Base-by-base conservation (phyloP, 2,888 invertebrate species). In the Nematopogon swammerdamellus region DNA sequence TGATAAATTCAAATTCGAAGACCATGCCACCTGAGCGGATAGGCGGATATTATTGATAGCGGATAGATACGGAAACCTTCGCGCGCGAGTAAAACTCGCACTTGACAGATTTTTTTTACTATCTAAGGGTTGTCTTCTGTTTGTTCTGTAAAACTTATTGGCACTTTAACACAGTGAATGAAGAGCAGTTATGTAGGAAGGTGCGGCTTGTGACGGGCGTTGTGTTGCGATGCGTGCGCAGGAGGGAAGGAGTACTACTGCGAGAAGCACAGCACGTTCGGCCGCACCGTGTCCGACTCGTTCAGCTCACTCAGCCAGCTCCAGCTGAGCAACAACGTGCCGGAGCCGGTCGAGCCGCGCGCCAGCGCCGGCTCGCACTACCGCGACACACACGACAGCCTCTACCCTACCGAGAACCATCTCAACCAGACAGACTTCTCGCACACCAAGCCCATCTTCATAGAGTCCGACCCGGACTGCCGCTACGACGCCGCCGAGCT, bases 191-290 rank as follows among this genome's bases (percentile, higher is more conserved):
- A n/a, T n/a, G n/a, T n/a, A n/a, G n/a, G n/a, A n/a, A n/a, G n/a
- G n/a, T n/a, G n/a, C n/a, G n/a, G n/a, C n/a, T n/a, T n/a, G n/a
- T n/a, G n/a, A n/a, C n/a, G n/a, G n/a, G 5, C 25, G 8, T 25
- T 25, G 25, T 25, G 25, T 25, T 6, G 8, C 8, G 25, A 25
- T 4, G 25, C 8, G 8, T 43, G 55, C 53, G 36, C 64, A 80
- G 80, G 79, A 53, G 79, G 74, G 6, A 74, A 74, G 57, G 79
- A 80, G 55, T 80, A 80, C 55, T 71, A 65, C 58, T 80, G 80
- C 55, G 80, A 80, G 52, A 80, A 80, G 59, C 80, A 80, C 58
- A 72, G 79, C 55, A 63, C 70, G 29, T 75, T 73, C 60, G 75
- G 73, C 53, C 70, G 72, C 44, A 75, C 74, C 0, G 70, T 69